Evolutionary conservation across 2,888 invertebrate species (phyloP), one percentile per base, ranked within the genome.

Genomic region (Lepetodrilus schrolli): DNA sequence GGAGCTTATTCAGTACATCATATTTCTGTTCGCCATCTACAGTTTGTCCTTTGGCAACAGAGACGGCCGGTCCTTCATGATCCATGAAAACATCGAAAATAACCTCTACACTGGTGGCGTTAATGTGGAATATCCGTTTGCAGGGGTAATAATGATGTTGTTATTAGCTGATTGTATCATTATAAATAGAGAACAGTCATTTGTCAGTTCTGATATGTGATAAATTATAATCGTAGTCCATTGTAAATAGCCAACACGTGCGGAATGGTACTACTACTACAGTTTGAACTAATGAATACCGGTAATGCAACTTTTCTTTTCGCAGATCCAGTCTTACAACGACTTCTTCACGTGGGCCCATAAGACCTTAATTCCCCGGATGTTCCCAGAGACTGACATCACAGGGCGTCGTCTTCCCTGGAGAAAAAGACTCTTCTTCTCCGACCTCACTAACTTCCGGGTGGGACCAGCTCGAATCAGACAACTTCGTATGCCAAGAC

Each of bases 381-480:
- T 83, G 36, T 83, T 84, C 65, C 83, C 83, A 3, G 80, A 82
- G 34, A 30, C 17, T 23, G 77, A 83, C 65, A 69, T 78, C 23
- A 78, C 65, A 30, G 83, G 82, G 7, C 38, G 77, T 5, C 70
- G 65, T 1, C 74, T 82, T 66, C 78, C 81, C 38, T 83, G 83
- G 83, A 66, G 77, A 21, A 48, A 73, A 13, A 72, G 80, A 30
- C 76, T 80, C 49, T 85, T 77, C 66, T 72, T 80, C 37, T 71
- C 75, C n/a, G 84, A 83, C 74, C 71, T 83, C 50, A 77, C 74
- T 7, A 82, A 79, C 73, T 75, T 80, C 30, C 74, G 83, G 17
- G 81, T 84, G 47, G 86, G 87, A n/a, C 85, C 86, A 1, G 82
- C 84, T 0, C 71, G 87, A 36, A 70, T 86, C 4, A 71, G 86